Conservation (phyloP, 92 coral and sea anemone species). For the Heliopora coerulea region DNA sequence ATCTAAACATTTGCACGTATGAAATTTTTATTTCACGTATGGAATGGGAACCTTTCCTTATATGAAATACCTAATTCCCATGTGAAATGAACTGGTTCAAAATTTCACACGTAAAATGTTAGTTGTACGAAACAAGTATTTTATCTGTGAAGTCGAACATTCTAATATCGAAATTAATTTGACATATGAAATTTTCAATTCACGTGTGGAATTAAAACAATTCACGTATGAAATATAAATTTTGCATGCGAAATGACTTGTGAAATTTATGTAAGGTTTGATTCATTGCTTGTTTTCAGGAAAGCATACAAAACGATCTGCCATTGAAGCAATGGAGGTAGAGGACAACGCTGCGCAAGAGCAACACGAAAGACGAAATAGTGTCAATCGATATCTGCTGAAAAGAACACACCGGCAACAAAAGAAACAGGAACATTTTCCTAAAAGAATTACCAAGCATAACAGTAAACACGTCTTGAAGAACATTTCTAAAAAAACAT, state of each 20-base stretch:
- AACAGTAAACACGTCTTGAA: neutral
- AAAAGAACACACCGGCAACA: neutral
- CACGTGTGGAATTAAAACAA: neutral
- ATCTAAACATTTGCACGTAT: no score
- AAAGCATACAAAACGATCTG: slow-evolving; percentile 7
- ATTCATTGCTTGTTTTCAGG: slow-evolving; percentile 9
- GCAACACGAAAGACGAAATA: neutral
- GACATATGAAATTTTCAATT: neutral
- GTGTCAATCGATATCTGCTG: neutral
- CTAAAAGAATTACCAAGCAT: neutral
- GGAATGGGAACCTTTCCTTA: no score
- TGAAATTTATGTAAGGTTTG: no score
- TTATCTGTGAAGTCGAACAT: no score
- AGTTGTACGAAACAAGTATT: no score
- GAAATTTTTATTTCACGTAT: no score
- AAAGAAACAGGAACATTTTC: neutral
- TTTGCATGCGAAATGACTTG: no score
- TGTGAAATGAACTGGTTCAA: no score
- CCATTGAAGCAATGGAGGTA: slow-evolving; percentile 24
- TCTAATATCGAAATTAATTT: no score
- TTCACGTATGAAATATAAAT: no score
- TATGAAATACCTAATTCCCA: no score
- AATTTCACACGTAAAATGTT: no score
- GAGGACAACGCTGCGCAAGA: neutral
- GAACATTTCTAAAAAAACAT: slow-evolving; percentile 32